phyloP scores from a whole-genome alignment of 2,113 vertebrate genomes.

The Rhabdomys dilectus region DNA sequence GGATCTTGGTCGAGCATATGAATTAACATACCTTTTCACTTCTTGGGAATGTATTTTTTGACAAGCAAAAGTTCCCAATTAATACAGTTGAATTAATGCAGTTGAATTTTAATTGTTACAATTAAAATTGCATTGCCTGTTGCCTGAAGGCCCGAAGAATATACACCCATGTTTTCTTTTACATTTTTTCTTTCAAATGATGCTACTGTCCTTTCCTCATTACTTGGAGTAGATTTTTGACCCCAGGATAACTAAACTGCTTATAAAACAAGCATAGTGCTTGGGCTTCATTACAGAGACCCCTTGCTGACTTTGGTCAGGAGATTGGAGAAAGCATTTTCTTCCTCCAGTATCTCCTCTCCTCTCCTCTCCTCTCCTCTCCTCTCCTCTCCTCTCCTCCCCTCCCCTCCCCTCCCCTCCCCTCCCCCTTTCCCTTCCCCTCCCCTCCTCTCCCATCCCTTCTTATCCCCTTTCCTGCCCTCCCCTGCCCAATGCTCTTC shows the following conservation, averaged over 20 bases:
- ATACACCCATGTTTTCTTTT: background rate
- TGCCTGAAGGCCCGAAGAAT: background rate
- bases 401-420: no score
- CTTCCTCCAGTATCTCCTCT: background rate
- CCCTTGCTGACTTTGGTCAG: background rate
- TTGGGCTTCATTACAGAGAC: background rate
- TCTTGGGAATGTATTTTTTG: background rate
- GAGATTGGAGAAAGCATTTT: background rate
- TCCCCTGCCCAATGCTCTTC: background rate
- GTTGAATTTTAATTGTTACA: no score
- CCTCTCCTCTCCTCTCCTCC: fast-evolving
- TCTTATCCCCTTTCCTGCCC: background rate
- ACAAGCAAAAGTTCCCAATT: background rate
- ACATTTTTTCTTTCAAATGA: background rate
- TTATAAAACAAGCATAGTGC: background rate
- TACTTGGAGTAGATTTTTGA: background rate
- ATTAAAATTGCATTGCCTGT: background rate
- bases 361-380: no score
- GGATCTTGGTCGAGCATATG: background rate
- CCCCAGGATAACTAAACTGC: background rate
- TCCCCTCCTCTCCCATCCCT: background rate
- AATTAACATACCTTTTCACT: conserved; percentile 23
- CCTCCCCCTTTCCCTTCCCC: no score
- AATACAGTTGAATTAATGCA: background rate
- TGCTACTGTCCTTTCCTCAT: background rate